Conservation (phyloP, 2,888 invertebrate genomes). For the Cephus rjabovi region DNA sequence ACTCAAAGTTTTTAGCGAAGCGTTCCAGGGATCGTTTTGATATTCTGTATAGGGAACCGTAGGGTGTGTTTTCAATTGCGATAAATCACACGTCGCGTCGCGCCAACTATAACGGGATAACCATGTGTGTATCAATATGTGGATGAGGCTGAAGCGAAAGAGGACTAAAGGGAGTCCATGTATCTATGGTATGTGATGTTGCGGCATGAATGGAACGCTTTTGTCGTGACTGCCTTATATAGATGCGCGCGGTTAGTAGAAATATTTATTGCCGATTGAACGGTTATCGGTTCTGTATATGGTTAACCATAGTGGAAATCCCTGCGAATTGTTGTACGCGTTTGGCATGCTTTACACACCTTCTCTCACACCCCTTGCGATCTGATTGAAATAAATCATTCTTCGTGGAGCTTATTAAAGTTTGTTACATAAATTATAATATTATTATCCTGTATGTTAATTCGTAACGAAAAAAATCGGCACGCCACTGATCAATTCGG, state of each 20-base stretch:
- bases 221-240: constrained; percentile 50
- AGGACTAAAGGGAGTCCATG: constrained; percentile 4
- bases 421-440: background rate
- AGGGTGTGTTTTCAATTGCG: constrained; percentile 47
- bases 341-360: background rate
- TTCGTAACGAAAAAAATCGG: background rate
- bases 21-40: background rate
- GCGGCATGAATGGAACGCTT: constrained; percentile 56
- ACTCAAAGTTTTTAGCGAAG: background rate
- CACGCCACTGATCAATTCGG: background rate
- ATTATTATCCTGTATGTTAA: background rate
- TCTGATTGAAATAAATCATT: background rate
- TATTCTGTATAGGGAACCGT: background rate
- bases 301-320: background rate
- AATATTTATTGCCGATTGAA: constrained; percentile 60
- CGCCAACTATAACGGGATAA: constrained; percentile 3
- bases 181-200: constrained; percentile 36
- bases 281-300: constrained; percentile 42
- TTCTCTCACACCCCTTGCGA: background rate
- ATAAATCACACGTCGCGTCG: constrained; percentile 52
- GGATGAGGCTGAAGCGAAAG: background rate
- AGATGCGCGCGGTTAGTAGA: constrained; percentile 47
- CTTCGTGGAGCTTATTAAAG: background rate
- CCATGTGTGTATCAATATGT: background rate
- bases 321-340: background rate